Conservation (phyloP, 2,113 vertebrate genomes). For the Hiodon tergisus region DNA sequence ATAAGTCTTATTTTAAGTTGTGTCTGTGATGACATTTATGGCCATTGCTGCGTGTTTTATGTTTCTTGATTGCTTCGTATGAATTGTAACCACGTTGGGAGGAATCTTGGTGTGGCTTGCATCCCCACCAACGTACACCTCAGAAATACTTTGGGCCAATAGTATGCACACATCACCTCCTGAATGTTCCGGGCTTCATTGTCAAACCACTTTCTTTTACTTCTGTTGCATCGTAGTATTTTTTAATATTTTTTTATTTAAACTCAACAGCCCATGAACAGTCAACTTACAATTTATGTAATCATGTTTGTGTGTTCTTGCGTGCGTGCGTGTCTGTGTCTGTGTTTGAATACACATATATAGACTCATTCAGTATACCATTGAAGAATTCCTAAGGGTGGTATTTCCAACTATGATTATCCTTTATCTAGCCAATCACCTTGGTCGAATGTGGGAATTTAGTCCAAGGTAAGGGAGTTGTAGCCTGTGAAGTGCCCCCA, state of each 20-base stretch:
- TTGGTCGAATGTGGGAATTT: constrained; percentile 4
- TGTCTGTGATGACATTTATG: constrained; percentile 8
- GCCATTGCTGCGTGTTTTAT: constrained; percentile 9
- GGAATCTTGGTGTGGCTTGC: background rate
- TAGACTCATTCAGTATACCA: constrained; percentile 20
- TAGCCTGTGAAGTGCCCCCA: constrained; percentile 19
- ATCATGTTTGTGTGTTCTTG: constrained; percentile 25
- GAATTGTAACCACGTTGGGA: constrained; percentile 7
- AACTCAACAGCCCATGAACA: no score
- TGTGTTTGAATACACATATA: constrained; percentile 3
- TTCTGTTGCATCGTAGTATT: constrained; percentile 23
- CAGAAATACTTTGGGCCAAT: background rate
- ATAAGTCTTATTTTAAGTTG: constrained; percentile 25
- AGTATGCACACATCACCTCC: constrained; percentile 6
- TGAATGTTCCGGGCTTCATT: background rate
- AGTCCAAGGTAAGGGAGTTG: constrained; percentile 20
- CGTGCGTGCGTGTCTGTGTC: background rate
- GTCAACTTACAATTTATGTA: constrained; percentile 3
- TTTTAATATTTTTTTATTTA: constrained; percentile 1
- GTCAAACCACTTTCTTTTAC: constrained; percentile 26
- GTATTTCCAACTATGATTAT: constrained; percentile 12
- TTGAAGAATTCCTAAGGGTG: constrained; percentile 11
- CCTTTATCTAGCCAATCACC: background rate
- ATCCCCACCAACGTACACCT: constrained; percentile 9
- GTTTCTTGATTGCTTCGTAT: constrained; percentile 8